phyloP scores from a whole-genome alignment of 1,140 invertebrate genomes.

The Anoplophora glabripennis region DNA sequence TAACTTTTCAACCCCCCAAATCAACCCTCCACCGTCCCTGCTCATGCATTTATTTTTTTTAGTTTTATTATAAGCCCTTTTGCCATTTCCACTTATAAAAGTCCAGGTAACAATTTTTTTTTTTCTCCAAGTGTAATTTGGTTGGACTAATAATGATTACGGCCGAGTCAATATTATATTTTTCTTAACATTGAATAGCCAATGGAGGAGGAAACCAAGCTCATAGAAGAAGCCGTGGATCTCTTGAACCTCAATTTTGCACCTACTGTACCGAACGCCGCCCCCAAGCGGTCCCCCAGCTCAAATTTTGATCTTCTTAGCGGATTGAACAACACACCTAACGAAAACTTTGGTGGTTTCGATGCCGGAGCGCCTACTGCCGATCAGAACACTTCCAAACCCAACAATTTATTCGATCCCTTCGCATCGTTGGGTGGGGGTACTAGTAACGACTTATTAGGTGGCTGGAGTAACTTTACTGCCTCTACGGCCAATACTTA shows the following conservation, averaged over 20 bases:
- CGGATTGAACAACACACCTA: slow-evolving; percentile 49
- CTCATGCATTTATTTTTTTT: too few species aligned
- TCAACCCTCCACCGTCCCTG: too few species aligned
- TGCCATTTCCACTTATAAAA: too few species aligned
- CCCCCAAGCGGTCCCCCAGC: slow-evolving; percentile 38
- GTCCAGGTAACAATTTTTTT: too few species aligned
- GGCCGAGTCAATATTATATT: too few species aligned
- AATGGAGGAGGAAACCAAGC: slow-evolving; percentile 18
- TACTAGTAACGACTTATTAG: slow-evolving; percentile 31
- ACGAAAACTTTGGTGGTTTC: slow-evolving; percentile 30
- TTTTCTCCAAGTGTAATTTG: too few species aligned
- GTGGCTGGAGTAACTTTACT: slow-evolving; percentile 36
- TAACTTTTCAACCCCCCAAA: too few species aligned
- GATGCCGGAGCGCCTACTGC: slow-evolving; percentile 12
- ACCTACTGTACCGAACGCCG: slow-evolving; percentile 11
- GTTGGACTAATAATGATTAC: too few species aligned
- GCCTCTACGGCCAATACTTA: slow-evolving; percentile 17
- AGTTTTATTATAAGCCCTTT: too few species aligned
- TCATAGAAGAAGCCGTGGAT: slow-evolving; percentile 48
- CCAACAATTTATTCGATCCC: slow-evolving; percentile 46
- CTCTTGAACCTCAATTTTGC: slow-evolving; percentile 53
- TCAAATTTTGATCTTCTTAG: slow-evolving; percentile 64
- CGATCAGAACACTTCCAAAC: slow-evolving; percentile 9
- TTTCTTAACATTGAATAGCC: not conserved
- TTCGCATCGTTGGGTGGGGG: slow-evolving; percentile 38